Percentiles rank a stretch among this genome's conserved stretches.
These are phyloP conservation scores for Porites australiensis DNA, from an alignment of 64 coral and sea anemone genomes.

Conservation along the genomic window DNA sequence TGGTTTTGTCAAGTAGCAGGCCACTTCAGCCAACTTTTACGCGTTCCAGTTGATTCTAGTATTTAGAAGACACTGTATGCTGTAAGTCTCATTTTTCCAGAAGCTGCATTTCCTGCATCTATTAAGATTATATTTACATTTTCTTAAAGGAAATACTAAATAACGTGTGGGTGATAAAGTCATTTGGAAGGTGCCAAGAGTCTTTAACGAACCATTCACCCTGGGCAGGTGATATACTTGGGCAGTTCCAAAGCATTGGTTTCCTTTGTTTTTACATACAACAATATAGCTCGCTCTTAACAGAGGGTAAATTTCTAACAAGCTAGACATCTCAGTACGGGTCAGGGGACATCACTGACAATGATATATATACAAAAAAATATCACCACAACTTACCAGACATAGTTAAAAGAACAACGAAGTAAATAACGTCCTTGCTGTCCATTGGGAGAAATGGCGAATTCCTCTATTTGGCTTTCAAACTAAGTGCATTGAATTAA, in stretches of 20 bases:
- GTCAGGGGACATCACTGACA: background rate
- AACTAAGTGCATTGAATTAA: background rate
- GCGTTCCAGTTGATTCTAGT: no score
- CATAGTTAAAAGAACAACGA: background rate
- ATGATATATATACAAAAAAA: background rate
- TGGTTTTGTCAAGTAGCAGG: no score
- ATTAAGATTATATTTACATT: no score
- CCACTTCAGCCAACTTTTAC: no score
- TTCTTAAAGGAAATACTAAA: no score
- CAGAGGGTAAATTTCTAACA: no score
- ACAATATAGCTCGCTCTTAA: no score
- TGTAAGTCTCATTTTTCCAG: no score
- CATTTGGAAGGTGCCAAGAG: background rate
- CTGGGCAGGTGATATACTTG: background rate
- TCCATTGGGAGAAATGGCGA: background rate
- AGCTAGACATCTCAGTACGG: no score
- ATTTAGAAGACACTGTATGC: no score
- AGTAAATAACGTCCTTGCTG: background rate
- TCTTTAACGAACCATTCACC: background rate
- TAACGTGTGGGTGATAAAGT: no score
- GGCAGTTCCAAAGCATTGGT: background rate
- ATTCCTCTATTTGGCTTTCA: background rate
- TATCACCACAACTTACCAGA: background rate
- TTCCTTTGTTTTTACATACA: background rate
- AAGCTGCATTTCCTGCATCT: no score